phyloP scores from a whole-genome alignment of 2,113 vertebrate species.

The Pomatostomus ruficeps region DNA sequence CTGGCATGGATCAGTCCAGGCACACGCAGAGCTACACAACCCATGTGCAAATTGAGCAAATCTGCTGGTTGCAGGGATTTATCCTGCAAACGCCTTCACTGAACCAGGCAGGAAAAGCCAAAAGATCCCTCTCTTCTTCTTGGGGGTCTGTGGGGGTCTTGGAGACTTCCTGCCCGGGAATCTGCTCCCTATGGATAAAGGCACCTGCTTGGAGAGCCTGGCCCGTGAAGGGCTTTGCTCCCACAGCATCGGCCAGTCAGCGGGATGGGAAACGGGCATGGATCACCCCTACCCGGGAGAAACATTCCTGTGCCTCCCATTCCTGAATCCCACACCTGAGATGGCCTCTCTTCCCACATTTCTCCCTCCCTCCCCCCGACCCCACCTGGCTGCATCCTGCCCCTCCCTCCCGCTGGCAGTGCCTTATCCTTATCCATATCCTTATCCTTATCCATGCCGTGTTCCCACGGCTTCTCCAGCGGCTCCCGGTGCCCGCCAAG shows the following conservation, averaged over 20 bases:
- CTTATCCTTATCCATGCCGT: background rate
- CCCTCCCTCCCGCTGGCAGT: background rate
- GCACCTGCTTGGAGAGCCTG: background rate
- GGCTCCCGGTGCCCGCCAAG: background rate
- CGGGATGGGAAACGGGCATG: background rate
- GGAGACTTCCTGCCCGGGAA: background rate
- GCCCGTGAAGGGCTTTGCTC: background rate
- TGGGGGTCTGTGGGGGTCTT: background rate
- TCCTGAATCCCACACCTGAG: background rate
- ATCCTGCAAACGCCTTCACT: background rate
- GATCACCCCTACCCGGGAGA: no score
- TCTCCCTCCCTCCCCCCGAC: background rate
- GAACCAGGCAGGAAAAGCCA: background rate
- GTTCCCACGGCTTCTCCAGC: background rate
- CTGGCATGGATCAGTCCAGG: background rate
- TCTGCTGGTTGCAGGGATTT: background rate
- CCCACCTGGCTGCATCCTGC: background rate
- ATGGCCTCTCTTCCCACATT: background rate
- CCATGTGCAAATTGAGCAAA: fast-evolving
- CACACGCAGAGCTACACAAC: background rate
- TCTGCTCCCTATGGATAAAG: background rate
- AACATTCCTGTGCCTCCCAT: fast-evolving
- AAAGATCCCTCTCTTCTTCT: background rate
- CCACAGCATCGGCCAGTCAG: background rate
- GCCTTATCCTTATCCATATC: background rate